These are phyloP conservation scores for Sus cebifrons DNA, from an alignment of 2,797 vertebrate species.

Conservation along the genomic window DNA sequence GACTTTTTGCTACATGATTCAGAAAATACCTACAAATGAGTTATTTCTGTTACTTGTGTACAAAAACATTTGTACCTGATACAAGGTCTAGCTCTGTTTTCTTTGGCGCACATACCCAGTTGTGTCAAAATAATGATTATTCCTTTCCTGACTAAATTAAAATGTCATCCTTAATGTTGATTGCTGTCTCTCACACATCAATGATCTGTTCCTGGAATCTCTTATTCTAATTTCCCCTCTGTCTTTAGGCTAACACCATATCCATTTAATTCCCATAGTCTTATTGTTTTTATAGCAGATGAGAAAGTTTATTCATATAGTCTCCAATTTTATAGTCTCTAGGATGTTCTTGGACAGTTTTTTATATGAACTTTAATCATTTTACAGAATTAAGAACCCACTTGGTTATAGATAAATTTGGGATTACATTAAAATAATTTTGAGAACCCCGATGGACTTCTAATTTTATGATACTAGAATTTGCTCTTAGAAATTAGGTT, in stretches of 20 bases:
- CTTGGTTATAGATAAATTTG: background rate
- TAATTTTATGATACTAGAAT: conserved; percentile 17
- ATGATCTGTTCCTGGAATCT: background rate
- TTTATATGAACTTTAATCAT: background rate
- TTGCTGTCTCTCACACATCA: background rate
- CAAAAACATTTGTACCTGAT: background rate
- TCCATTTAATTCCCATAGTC: background rate
- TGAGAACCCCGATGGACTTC: background rate
- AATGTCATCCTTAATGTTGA: background rate
- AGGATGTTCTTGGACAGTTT: background rate
- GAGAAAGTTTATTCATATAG: background rate
- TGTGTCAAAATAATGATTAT: background rate
- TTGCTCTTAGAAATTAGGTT: background rate
- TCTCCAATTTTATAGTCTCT: background rate
- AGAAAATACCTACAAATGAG: background rate
- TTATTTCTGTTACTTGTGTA: background rate
- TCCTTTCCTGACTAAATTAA: background rate
- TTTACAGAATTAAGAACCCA: background rate
- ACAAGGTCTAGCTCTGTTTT: background rate
- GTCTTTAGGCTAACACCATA: background rate
- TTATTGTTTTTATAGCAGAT: background rate
- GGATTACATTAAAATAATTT: background rate
- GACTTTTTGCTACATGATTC: background rate
- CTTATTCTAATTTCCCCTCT: background rate
- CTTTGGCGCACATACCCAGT: background rate